Conservation (phyloP, 2,797 vertebrate species). For the Sebastiscus albofasciatus region DNA sequence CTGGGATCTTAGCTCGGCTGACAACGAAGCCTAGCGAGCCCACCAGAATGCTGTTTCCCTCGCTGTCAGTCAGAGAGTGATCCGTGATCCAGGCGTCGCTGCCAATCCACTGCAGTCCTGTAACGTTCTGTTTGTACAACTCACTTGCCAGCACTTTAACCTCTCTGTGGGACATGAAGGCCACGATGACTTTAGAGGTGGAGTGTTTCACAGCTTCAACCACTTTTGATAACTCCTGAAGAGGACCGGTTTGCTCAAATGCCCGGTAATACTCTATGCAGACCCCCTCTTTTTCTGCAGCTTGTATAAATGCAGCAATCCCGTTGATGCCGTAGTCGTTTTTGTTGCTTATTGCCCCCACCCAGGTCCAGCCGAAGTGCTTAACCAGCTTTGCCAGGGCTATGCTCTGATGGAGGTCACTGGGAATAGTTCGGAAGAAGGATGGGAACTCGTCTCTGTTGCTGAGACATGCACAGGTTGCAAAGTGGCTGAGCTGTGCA, state of each 20-base stretch:
- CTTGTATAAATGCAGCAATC: conserved; percentile 64
- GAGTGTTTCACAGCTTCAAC: conserved; percentile 66
- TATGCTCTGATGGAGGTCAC: conserved; percentile 77
- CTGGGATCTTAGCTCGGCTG: conserved; percentile 75
- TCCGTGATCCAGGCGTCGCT: conserved; percentile 86
- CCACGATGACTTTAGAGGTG: conserved; percentile 70
- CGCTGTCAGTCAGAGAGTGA: conserved; percentile 72
- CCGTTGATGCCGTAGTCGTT: conserved; percentile 72
- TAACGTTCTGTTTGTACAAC: conserved; percentile 68
- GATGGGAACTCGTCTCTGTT: conserved; percentile 74
- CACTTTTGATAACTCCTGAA: conserved; percentile 46
- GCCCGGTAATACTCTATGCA: conserved; percentile 74
- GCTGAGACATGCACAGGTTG: conserved; percentile 79
- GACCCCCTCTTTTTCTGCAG: conserved; percentile 70
- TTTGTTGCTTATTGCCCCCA: conserved; percentile 71
- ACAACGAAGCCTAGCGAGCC: conserved; percentile 81
- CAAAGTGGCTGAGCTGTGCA: conserved; percentile 75
- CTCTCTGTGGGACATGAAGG: conserved; percentile 75
- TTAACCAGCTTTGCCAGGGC: conserved; percentile 72
- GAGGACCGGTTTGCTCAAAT: conserved; percentile 72
- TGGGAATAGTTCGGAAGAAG: conserved; percentile 80
- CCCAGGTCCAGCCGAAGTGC: conserved; percentile 78
- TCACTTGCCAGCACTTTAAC: conserved; percentile 67
- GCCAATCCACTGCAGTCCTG: conserved; percentile 73
- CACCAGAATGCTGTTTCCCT: conserved; percentile 67